Conservation (phyloP, 2,797 vertebrate species). For the Notamacropus eugenii region DNA sequence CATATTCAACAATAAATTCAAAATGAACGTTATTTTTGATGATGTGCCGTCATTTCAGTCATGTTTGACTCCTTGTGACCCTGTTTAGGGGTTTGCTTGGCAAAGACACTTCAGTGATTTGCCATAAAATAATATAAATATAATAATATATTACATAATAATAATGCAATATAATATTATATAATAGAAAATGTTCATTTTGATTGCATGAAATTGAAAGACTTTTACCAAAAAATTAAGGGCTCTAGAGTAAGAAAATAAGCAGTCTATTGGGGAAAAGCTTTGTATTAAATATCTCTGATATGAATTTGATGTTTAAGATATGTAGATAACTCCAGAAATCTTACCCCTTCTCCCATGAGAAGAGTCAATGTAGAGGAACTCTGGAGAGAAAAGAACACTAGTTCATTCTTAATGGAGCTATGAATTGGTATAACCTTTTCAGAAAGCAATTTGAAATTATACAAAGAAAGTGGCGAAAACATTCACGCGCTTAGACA, state of each 20-base stretch:
- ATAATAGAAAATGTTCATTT: neutral
- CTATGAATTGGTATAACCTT: neutral
- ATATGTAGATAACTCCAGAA: neutral
- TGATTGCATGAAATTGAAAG: neutral
- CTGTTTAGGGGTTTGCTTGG: neutral
- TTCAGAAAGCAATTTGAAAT: neutral
- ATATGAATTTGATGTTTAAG: neutral
- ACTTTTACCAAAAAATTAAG: neutral
- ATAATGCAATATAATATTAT: neutral
- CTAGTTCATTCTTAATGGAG: neutral
- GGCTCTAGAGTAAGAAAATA: neutral
- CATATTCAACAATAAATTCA: neutral
- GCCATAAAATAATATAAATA: neutral
- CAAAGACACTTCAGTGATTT: neutral
- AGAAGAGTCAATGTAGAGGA: neutral
- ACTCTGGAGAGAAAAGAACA: neutral
- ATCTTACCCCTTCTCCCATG: neutral
- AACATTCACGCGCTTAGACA: neutral
- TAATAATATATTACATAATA: neutral
- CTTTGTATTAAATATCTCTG: neutral
- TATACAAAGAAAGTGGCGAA: neutral
- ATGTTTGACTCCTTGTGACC: neutral
- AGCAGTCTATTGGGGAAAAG: neutral
- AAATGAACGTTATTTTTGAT: neutral
- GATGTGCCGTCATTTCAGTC: neutral